Percentiles rank a stretch among this genome's conserved stretches.
phyloP scores from a whole-genome alignment of 1,140 invertebrate genomes.

The Carposina sasakii region DNA sequence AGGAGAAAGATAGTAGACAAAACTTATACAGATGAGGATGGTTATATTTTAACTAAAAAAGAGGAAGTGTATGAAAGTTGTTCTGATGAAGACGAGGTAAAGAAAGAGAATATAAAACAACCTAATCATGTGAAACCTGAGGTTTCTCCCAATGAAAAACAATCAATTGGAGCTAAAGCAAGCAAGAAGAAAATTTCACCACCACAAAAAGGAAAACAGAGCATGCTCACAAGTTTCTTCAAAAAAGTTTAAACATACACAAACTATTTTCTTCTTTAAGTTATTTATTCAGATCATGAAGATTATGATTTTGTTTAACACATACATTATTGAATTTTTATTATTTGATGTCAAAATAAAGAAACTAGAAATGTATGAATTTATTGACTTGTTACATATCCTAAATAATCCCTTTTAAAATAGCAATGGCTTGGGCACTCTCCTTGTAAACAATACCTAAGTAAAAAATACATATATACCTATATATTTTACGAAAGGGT shows the following conservation, averaged over 20 bases:
- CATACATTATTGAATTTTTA: too few species aligned
- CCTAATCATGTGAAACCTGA: slow-evolving; percentile 18
- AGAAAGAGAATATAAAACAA: slow-evolving; percentile 22
- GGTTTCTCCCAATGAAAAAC: slow-evolving; percentile 25
- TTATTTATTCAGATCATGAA: too few species aligned
- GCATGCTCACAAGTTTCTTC: slow-evolving; percentile 56
- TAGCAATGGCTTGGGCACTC: too few species aligned
- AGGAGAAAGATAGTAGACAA: slow-evolving; percentile 61
- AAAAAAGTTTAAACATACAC: slow-evolving; percentile 47
- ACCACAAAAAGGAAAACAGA: slow-evolving; percentile 58
- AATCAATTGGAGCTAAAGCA: slow-evolving; percentile 24
- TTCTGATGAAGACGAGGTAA: slow-evolving; percentile 53
- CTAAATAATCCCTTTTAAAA: too few species aligned
- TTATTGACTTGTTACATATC: too few species aligned
- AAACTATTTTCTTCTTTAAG: too few species aligned
- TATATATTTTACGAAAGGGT: too few species aligned
- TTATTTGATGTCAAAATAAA: too few species aligned
- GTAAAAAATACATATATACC: too few species aligned
- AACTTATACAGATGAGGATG: slow-evolving; percentile 62
- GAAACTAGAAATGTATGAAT: too few species aligned
- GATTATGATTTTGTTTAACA: too few species aligned
- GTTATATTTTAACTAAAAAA: slow-evolving; percentile 59
- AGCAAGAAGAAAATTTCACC: slow-evolving; percentile 50
- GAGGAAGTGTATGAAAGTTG: slow-evolving; percentile 64
- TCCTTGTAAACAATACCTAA: too few species aligned